A percentile compares a stretch with the other conserved stretches of the same genome.
Evolutionary conservation across 2,113 vertebrate genomes (phyloP).

Genomic region (Burhinus oedicnemus): DNA sequence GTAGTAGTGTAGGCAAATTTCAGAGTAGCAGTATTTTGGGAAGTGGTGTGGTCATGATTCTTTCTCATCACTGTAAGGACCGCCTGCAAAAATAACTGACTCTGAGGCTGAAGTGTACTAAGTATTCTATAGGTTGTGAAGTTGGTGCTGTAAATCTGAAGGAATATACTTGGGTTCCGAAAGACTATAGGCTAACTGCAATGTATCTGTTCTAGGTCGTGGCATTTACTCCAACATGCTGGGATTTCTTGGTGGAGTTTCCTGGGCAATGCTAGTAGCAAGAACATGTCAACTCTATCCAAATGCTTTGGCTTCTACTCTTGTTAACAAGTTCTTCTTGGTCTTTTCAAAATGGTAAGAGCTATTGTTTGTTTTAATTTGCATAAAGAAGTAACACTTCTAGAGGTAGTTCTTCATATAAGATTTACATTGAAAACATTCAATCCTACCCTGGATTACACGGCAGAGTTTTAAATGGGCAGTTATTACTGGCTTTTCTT

Average conservation of each 20-base stretch:
- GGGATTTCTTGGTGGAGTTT: slow-evolving; percentile 97
- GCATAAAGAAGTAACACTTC: neutral
- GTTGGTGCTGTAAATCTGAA: neutral
- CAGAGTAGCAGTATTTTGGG: neutral
- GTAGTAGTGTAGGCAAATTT: neutral
- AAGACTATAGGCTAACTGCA: neutral
- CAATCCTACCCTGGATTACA: neutral
- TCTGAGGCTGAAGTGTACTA: neutral
- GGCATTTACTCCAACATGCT: slow-evolving; percentile 98
- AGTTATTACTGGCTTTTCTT: neutral
- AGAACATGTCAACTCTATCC: slow-evolving; percentile 95
- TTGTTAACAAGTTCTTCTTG: slow-evolving; percentile 96
- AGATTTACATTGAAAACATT: neutral
- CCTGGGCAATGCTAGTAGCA: slow-evolving; percentile 98
- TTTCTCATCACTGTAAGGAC: neutral
- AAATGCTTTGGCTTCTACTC: slow-evolving; percentile 91
- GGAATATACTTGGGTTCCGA: neutral
- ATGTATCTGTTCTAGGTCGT: slow-evolving; percentile 76
- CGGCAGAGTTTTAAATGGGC: neutral
- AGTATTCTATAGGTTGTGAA: neutral
- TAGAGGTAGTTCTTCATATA: neutral
- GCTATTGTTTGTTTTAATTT: neutral
- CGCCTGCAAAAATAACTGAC: neutral
- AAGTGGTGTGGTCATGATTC: neutral
- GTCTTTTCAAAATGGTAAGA: slow-evolving; percentile 97